These are phyloP conservation scores for Popillia japonica DNA, from an alignment of 1,140 invertebrate genomes.

Conservation along the genomic window DNA sequence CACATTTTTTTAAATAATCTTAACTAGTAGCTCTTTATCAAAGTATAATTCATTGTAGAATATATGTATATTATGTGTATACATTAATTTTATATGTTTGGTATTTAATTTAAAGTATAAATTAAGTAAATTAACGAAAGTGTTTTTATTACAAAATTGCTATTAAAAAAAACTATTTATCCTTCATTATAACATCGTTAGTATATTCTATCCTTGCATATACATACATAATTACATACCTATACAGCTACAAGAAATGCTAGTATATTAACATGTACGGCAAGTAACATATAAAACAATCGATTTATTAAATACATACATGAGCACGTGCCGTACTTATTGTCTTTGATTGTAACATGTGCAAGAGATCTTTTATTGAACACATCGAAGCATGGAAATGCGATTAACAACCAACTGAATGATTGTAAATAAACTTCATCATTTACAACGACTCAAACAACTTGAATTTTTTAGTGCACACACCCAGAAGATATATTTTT, in stretches of 20 bases:
- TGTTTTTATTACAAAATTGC: no score
- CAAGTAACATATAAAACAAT: constrained; percentile 27
- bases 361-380: not conserved
- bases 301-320: constrained; percentile 36
- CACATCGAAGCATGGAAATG: constrained; percentile 12
- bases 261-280: not conserved
- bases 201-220: not conserved
- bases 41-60: no score
- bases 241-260: not conserved
- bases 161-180: no score
- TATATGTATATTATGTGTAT: no score
- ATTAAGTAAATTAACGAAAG: no score
- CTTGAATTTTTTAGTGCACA: not conserved
- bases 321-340: constrained; percentile 37
- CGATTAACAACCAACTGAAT: not conserved
- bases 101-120: no score
- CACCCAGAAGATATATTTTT: not conserved
- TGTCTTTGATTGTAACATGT: constrained; percentile 29
- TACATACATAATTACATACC: not conserved
- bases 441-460: not conserved
- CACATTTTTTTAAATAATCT: no score
- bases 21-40: no score
- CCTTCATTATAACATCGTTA: not conserved
- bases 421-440: not conserved
- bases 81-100: no score